phyloP scores from a whole-genome alignment of 2,888 invertebrate genomes.

The Platerodrilus igneus region DNA sequence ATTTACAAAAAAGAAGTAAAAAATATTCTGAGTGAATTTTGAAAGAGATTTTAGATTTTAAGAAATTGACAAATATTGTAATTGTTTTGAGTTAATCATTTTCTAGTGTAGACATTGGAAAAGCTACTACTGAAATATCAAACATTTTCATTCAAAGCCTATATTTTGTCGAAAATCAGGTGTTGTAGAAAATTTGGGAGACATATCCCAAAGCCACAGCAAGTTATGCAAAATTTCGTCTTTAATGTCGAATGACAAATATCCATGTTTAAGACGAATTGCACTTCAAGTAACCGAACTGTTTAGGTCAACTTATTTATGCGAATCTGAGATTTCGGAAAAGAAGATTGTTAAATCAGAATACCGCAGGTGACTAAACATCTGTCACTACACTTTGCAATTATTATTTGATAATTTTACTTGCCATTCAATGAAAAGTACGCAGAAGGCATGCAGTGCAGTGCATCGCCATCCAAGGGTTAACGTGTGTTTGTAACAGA shows the following conservation, averaged over 20 bases:
- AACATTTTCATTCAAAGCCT: constrained; percentile 16
- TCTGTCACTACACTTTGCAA: too few species aligned
- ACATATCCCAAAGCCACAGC: constrained; percentile 19
- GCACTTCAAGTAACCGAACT: constrained; percentile 11
- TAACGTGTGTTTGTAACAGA: too few species aligned
- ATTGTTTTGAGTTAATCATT: constrained; percentile 13
- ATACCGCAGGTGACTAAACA: too few species aligned
- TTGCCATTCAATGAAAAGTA: too few species aligned
- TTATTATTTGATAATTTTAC: too few species aligned
- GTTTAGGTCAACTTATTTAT: constrained; percentile 18
- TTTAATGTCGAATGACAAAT: constrained; percentile 20
- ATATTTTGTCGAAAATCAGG: constrained; percentile 18
- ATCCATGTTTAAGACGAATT: constrained; percentile 13
- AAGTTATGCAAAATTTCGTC: constrained; percentile 11
- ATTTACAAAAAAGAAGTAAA: not conserved
- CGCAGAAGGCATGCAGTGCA: too few species aligned
- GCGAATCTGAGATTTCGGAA: constrained; percentile 17
- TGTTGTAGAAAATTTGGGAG: constrained; percentile 18
- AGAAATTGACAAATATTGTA: constrained; percentile 16
- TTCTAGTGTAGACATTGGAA: constrained; percentile 18
- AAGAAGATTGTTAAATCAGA: constrained; percentile 16
- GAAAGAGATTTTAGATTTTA: constrained; percentile 18
- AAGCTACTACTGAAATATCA: constrained; percentile 20
- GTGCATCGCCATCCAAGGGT: too few species aligned
- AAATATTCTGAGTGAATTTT: constrained; percentile 18